Evolutionary conservation across 1,140 invertebrate species (phyloP).

Genomic region (Sminthurides bifidus): DNA sequence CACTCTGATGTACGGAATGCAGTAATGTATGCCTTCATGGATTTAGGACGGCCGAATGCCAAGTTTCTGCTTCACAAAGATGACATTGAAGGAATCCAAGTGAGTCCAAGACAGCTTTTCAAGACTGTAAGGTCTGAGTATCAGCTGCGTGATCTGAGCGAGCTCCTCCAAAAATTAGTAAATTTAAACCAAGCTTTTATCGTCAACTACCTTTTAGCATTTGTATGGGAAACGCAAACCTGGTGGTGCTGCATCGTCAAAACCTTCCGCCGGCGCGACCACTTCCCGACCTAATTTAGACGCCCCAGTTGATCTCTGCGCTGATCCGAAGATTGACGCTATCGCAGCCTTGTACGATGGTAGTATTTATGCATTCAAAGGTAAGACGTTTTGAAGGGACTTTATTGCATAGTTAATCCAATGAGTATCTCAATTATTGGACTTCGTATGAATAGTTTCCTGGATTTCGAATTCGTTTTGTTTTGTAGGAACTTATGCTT

Average conservation of each 20-base stretch:
- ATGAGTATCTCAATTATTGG: too few species aligned
- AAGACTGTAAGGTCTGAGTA: too few species aligned
- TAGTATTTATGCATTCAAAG: constrained; percentile 75
- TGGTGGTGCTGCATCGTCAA: too few species aligned
- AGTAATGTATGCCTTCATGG: constrained; percentile 74
- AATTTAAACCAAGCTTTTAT: too few species aligned
- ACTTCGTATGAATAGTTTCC: background rate
- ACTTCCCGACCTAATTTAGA: constrained; percentile 13
- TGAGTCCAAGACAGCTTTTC: too few species aligned
- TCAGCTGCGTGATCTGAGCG: too few species aligned
- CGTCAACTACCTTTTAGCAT: constrained; percentile 1
- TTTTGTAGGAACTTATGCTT: background rate
- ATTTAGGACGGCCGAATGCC: background rate
- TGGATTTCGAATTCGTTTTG: background rate
- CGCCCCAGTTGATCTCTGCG: constrained; percentile 50
- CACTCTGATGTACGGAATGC: constrained; percentile 73
- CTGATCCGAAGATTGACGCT: constrained; percentile 65
- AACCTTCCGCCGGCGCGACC: constrained; percentile 26
- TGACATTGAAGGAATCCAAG: constrained; percentile 20
- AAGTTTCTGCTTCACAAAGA: constrained; percentile 13
- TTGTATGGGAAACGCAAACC: constrained; percentile 18
- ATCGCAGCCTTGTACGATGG: constrained; percentile 74
- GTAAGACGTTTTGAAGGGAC: constrained; percentile 45
- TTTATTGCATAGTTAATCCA: too few species aligned
- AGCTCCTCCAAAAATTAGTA: too few species aligned